A percentile compares a stretch with the other conserved stretches of the same genome.
These are phyloP conservation scores for Adelosebastes latens DNA, from an alignment of 2,797 vertebrate species.

Conservation along the genomic window DNA sequence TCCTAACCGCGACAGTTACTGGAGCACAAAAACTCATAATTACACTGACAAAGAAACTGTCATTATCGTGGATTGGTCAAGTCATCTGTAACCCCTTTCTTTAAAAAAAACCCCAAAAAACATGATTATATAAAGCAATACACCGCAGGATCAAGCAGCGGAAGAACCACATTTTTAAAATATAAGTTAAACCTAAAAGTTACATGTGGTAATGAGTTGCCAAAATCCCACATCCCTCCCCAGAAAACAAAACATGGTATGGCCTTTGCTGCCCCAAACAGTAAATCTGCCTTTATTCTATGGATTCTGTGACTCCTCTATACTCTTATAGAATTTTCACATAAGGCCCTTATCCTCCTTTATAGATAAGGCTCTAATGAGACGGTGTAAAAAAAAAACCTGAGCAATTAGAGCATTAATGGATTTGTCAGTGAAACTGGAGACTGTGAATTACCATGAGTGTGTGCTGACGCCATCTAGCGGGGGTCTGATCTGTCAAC, in stretches of 20 bases:
- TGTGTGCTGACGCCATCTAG: conserved; percentile 77
- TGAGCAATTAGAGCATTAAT: conserved; percentile 62
- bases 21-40: no score
- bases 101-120: no score
- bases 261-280: background rate
- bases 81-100: background rate
- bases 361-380: conserved; percentile 54
- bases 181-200: background rate
- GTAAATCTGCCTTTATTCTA: background rate
- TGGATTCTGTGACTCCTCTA: background rate
- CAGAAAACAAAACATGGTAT: background rate
- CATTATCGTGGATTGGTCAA: background rate
- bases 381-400: conserved; percentile 57
- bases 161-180: background rate
- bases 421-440: conserved; percentile 59
- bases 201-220: background rate
- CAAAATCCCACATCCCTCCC: background rate
- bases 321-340: background rate
- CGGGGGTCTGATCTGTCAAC: conserved; percentile 39
- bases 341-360: conserved; percentile 19
- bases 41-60: background rate
- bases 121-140: background rate
- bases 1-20: no score
- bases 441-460: conserved; percentile 31
- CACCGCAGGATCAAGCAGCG: background rate